Evolutionary conservation across 2,888 invertebrate species (phyloP).

Genomic region (Arrhopalites spinosus): DNA sequence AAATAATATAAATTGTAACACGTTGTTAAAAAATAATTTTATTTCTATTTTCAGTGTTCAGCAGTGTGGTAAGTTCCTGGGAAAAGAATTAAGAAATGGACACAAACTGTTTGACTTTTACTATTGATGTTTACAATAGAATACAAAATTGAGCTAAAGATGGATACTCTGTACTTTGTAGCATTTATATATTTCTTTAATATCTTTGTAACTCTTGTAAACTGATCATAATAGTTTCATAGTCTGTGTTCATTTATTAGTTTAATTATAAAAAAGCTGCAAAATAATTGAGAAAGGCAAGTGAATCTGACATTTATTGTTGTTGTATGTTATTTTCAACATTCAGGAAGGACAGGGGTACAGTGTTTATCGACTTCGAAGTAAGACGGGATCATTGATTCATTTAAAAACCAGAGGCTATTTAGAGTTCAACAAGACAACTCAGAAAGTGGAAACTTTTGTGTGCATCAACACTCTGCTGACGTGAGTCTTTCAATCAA

Average conservation of each 20-base stretch:
- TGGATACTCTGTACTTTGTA: too few relatives aligned
- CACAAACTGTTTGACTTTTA: too few relatives aligned
- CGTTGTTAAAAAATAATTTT: background rate
- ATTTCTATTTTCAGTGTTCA: slow-evolving; percentile 70
- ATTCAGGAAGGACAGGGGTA: slow-evolving; percentile 73
- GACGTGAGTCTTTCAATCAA: slow-evolving; percentile 59
- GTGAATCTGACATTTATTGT: background rate
- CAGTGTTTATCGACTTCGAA: slow-evolving; percentile 82
- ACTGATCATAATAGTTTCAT: too few relatives aligned
- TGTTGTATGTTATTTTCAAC: background rate
- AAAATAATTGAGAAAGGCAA: background rate
- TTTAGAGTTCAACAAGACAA: slow-evolving; percentile 76
- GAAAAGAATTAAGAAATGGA: too few relatives aligned
- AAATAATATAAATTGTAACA: too few relatives aligned
- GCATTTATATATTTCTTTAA: too few relatives aligned
- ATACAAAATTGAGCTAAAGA: too few relatives aligned
- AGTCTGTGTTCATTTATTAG: too few relatives aligned
- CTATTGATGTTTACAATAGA: too few relatives aligned
- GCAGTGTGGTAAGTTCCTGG: slow-evolving; percentile 65
- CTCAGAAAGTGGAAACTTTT: slow-evolving; percentile 78
- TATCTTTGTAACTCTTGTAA: too few relatives aligned
- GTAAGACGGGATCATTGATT: slow-evolving; percentile 82
- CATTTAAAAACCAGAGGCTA: slow-evolving; percentile 83
- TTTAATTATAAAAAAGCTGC: background rate
- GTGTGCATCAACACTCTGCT: slow-evolving; percentile 82